Percentiles rank a stretch among this genome's conserved stretches.
Conservation (phyloP, 2,113 vertebrate species). For the Nesoenas mayeri region DNA sequence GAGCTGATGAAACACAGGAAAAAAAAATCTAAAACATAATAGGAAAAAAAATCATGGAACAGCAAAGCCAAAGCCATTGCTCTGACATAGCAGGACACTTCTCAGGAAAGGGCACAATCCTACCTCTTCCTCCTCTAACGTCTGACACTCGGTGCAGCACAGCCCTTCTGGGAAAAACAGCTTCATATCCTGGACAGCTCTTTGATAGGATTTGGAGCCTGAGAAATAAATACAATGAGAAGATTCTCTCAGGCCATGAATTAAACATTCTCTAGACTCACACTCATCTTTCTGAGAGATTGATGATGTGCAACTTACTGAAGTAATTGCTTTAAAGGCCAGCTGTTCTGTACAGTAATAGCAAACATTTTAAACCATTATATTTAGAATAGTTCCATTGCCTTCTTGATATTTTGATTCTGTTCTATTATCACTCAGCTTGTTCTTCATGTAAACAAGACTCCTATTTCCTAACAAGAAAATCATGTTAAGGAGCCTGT, state of each 20-base stretch:
- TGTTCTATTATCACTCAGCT: background rate
- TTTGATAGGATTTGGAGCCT: slow-evolving; percentile 72
- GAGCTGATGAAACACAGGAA: background rate
- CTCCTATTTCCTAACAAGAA: background rate
- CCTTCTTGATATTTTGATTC: slow-evolving; percentile 28
- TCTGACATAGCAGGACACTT: background rate
- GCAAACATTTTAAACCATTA: slow-evolving; percentile 61
- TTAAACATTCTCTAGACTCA: slow-evolving; percentile 64
- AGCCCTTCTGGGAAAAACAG: slow-evolving; percentile 77
- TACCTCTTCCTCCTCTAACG: slow-evolving; percentile 71
- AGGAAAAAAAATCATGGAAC: background rate
- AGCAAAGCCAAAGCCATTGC: background rate
- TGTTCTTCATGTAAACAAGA: slow-evolving; percentile 8
- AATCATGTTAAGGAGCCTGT: background rate
- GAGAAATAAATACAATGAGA: slow-evolving; percentile 19
- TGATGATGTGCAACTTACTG: slow-evolving; percentile 57
- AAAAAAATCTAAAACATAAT: background rate
- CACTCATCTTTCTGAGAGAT: slow-evolving; percentile 55
- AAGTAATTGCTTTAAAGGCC: slow-evolving; percentile 68
- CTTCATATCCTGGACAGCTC: slow-evolving; percentile 70
- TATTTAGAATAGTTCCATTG: slow-evolving; percentile 43
- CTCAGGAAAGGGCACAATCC: background rate
- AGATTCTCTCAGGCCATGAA: slow-evolving; percentile 61
- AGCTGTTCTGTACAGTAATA: slow-evolving; percentile 51
- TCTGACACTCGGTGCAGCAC: slow-evolving; percentile 48